Evolutionary conservation across 1,140 invertebrate species (phyloP), one percentile per base, ranked within the genome.

Genomic region (Batillaria attramentaria): DNA sequence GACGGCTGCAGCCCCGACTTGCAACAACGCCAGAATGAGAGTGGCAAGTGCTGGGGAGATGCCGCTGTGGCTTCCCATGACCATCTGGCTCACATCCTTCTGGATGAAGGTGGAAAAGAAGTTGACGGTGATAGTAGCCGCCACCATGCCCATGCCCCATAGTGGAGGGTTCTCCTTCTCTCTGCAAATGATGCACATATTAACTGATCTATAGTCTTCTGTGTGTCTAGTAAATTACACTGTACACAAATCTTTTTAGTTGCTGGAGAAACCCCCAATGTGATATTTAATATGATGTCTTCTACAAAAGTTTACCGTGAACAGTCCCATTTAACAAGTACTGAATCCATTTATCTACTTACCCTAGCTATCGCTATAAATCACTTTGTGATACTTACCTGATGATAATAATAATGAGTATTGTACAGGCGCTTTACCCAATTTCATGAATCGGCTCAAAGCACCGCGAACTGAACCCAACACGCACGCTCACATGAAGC

Each of bases 61-160:
- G n/a, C 42, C 57, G 2, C 18, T 16, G 54, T 62, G 39, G 20
- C 5, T 57, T 5, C 39, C 57, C 39, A 75, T 16, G 33, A 75
- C 54, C 35, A 42, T 62, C 16, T 62, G 8, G 35, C 39, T 57
- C 54, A 75, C 33, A 24, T 75, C 73, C 57, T 75, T 75, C 73
- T 75, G 73, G 10, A 57, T 57, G 54, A 75, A 39, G 24, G 73
- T 62, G 50, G 41, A 28, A 16, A 75, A 39, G 13, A 75, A 39
- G 28, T 39, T n/a, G 42, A 75, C 73, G 20, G 33, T 28, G 28
- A 75, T 41, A 54, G 73, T 39, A 24, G 57, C 39, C 18, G 54
- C 73, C 57, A 75, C 73, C 54, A 75, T 57, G 13, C 73, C 70
- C 73, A 75, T 75, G 2, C 73, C 73, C 73, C 73, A 75, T 33